Evolutionary conservation across 2,888 invertebrate genomes (phyloP).

Genomic region (Brenthis ino): DNA sequence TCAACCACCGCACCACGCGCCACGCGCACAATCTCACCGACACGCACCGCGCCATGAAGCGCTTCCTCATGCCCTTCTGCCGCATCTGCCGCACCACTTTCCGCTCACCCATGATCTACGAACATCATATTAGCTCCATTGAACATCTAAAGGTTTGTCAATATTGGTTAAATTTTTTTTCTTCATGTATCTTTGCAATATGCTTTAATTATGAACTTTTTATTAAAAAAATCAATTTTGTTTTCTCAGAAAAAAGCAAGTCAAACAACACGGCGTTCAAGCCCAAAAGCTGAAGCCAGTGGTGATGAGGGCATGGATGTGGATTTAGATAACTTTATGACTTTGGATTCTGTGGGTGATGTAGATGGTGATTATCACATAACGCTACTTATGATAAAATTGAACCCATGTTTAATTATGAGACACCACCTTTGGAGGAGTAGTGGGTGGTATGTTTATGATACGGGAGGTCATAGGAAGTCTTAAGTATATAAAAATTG

Average conservation of each 20-base stretch:
- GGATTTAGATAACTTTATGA: slow-evolving; percentile 92
- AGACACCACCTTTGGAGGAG: too few relatives aligned
- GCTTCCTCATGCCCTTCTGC: slow-evolving; percentile 92
- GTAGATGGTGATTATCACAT: slow-evolving; percentile 84
- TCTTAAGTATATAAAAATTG: too few relatives aligned
- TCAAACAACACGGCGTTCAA: slow-evolving; percentile 62
- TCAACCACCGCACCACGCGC: slow-evolving; percentile 89
- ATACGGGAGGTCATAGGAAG: too few relatives aligned
- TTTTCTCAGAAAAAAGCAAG: slow-evolving; percentile 62
- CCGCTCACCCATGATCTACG: slow-evolving; percentile 92
- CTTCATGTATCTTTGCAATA: not conserved
- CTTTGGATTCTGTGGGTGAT: slow-evolving; percentile 94
- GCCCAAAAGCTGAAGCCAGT: slow-evolving; percentile 83
- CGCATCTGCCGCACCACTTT: slow-evolving; percentile 89
- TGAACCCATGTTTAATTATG: too few relatives aligned
- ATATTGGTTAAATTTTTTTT: not conserved
- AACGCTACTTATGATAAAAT: not conserved
- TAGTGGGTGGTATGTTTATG: too few relatives aligned
- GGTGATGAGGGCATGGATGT: slow-evolving; percentile 88
- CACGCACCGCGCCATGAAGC: slow-evolving; percentile 91
- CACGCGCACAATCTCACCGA: slow-evolving; percentile 90
- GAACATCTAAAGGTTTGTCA: slow-evolving; percentile 88
- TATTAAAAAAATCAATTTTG: not conserved
- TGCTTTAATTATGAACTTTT: too few relatives aligned
- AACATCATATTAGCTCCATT: slow-evolving; percentile 90